Conservation (phyloP, 2,797 vertebrate species). For the Nothura maculosa region DNA sequence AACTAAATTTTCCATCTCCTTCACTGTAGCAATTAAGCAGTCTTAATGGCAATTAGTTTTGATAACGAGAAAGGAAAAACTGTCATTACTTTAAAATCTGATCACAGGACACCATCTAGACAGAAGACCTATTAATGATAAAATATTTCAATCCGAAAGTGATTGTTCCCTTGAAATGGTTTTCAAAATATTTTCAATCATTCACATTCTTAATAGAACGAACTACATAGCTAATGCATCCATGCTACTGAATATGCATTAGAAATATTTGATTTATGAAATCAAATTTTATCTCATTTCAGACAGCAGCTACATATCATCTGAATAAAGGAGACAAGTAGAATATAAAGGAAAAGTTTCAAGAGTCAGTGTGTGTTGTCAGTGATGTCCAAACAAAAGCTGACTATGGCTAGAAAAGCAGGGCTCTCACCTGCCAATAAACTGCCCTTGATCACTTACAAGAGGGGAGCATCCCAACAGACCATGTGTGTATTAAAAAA, state of each 20-base stretch:
- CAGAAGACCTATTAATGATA: background rate
- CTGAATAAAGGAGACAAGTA: slow-evolving; percentile 77
- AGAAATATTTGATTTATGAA: background rate
- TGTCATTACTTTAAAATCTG: background rate
- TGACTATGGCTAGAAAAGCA: slow-evolving; percentile 81
- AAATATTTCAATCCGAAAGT: background rate
- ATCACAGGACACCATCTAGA: background rate
- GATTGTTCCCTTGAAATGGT: background rate
- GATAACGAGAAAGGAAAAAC: background rate
- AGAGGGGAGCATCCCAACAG: slow-evolving; percentile 86
- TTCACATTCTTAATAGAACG: background rate
- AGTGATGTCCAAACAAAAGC: slow-evolving; percentile 86
- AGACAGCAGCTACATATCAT: slow-evolving; percentile 49
- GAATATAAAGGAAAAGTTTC: slow-evolving; percentile 80
- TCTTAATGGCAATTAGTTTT: background rate
- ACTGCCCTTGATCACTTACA: slow-evolving; percentile 93
- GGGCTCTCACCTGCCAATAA: slow-evolving; percentile 90
- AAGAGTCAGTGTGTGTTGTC: slow-evolving; percentile 77
- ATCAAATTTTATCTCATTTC: slow-evolving; percentile 39
- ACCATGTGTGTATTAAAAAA: slow-evolving; percentile 87
- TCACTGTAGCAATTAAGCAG: background rate
- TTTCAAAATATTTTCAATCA: slow-evolving; percentile 16
- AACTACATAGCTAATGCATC: background rate
- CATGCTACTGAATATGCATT: background rate
- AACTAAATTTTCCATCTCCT: background rate